Conservation (phyloP, 2,797 vertebrate species). For the Garrulus glandarius region DNA sequence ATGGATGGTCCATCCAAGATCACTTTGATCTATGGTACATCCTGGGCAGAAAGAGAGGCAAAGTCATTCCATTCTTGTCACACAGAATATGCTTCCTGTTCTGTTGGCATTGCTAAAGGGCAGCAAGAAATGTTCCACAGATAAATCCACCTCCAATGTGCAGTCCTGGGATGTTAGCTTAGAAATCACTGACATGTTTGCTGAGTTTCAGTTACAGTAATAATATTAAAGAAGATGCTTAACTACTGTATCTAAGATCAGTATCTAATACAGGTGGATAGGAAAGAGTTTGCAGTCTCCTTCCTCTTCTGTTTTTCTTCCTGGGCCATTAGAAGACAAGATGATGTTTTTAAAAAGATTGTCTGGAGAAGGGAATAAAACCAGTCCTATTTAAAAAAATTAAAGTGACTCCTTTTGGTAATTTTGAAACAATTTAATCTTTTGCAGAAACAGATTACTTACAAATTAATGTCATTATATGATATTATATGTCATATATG, state of each 20-base stretch:
- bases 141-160: neutral
- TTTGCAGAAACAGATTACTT: neutral
- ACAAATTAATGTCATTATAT: neutral
- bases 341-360: neutral
- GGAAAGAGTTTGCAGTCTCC: neutral
- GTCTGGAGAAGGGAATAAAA: neutral
- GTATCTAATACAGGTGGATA: neutral
- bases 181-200: neutral
- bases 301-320: neutral
- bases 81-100: neutral
- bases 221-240: neutral
- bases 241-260: neutral
- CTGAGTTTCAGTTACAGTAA: neutral
- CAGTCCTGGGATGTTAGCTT: neutral
- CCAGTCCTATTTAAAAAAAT: neutral
- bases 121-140: neutral
- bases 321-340: neutral
- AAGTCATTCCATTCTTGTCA: constrained; percentile 48
- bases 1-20: neutral
- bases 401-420: neutral
- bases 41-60: neutral
- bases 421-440: neutral
- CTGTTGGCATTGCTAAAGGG: neutral
- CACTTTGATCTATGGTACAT: neutral
- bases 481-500: neutral